A percentile compares a stretch with the other conserved stretches of the same genome.
These are phyloP conservation scores for Empis livida DNA, from an alignment of 2,888 invertebrate genomes.

Conservation along the genomic window DNA sequence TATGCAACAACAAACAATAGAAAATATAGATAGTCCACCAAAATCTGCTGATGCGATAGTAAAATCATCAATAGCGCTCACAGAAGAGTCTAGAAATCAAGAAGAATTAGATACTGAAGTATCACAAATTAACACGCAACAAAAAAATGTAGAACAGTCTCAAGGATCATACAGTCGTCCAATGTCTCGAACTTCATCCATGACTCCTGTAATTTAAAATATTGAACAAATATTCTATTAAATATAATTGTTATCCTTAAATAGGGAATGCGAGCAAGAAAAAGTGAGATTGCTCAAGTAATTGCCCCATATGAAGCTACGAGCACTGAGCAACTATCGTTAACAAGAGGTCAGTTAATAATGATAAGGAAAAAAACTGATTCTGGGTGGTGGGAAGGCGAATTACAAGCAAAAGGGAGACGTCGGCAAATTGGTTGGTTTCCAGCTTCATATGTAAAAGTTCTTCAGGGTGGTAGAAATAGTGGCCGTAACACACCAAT, in stretches of 20 bases:
- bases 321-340: conserved; percentile 80
- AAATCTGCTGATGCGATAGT: conserved; percentile 7
- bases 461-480: conserved; percentile 53
- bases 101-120: conserved; percentile 37
- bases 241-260: conserved; percentile 2
- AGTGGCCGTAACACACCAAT: conserved; percentile 65
- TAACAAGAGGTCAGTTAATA: conserved; percentile 83
- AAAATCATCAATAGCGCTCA: conserved; percentile 9
- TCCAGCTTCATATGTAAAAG: conserved; percentile 93
- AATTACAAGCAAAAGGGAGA: conserved; percentile 82
- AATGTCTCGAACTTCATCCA: conserved; percentile 37
- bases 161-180: conserved; percentile 34
- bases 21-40: conserved; percentile 1
- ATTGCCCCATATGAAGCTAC: conserved; percentile 86
- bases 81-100: conserved; percentile 29
- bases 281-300: conserved; percentile 87
- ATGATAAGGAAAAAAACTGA: conserved; percentile 94
- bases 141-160: conserved; percentile 26
- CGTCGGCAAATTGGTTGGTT: conserved; percentile 96
- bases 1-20: not conserved
- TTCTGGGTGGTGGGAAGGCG: conserved; percentile 99
- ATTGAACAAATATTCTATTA: not conserved
- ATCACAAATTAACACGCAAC: conserved; percentile 37
- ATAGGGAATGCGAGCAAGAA: conserved; percentile 51
- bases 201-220: conserved; percentile 30